These are phyloP conservation scores for Glyphotaelius pellucidus DNA, from an alignment of 2,888 invertebrate genomes.

Conservation along the genomic window DNA sequence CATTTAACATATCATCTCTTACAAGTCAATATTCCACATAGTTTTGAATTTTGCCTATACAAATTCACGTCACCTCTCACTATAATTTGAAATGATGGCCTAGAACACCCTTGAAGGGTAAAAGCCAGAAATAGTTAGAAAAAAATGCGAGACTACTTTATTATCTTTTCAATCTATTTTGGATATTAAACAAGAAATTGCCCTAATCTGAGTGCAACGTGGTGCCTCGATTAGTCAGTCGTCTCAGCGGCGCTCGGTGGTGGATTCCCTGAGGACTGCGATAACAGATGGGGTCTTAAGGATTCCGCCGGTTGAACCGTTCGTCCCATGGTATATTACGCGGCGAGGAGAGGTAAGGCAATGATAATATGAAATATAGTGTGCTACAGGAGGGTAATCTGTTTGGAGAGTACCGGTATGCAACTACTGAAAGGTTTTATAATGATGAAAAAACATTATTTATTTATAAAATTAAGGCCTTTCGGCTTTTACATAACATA, in stretches of 20 bases:
- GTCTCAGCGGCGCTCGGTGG: neutral
- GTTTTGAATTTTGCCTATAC: too few species aligned
- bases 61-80: too few species aligned
- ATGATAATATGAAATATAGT: neutral
- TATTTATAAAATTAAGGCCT: too few species aligned
- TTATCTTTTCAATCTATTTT: neutral
- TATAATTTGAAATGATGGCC: too few species aligned
- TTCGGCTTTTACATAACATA: too few species aligned
- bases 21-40: too few species aligned
- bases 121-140: too few species aligned
- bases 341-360: neutral
- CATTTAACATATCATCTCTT: too few species aligned
- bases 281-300: constrained; percentile 13
- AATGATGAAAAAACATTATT: neutral
- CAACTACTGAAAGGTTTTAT: neutral
- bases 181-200: neutral
- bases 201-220: neutral
- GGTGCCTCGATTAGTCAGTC: neutral
- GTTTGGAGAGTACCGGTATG: neutral
- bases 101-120: too few species aligned
- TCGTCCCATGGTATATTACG: neutral
- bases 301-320: neutral
- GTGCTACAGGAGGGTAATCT: neutral
- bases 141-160: neutral
- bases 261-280: neutral